Conservation (phyloP, 92 coral and sea anemone species). For the Palythoa heliodiscus region DNA sequence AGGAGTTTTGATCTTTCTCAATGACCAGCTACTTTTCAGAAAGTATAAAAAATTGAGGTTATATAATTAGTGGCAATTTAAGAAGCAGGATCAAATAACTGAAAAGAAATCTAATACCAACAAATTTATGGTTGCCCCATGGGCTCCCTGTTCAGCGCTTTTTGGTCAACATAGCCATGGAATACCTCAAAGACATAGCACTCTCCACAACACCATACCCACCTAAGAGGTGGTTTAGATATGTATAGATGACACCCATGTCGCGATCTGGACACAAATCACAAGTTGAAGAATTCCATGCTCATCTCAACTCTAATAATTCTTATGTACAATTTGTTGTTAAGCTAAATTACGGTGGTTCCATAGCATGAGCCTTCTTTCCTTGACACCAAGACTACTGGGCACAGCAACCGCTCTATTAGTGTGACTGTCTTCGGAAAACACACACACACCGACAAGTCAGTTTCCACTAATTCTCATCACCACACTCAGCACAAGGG, state of each 20-base stretch:
- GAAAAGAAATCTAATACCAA: too few relatives aligned
- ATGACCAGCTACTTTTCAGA: too few relatives aligned
- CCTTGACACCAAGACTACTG: conserved; percentile 40
- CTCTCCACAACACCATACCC: neutral
- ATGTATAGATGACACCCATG: neutral
- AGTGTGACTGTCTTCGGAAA: conserved; percentile 43
- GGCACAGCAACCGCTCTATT: conserved; percentile 30
- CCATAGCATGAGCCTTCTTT: conserved; percentile 36
- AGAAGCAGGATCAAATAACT: too few relatives aligned
- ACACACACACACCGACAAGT: conserved; percentile 11
- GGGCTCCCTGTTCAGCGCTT: neutral
- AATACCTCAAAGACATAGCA: neutral
- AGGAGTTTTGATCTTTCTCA: too few relatives aligned
- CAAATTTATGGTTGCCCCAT: neutral
- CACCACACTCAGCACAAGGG: neutral
- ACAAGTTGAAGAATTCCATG: neutral
- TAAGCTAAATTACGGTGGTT: neutral
- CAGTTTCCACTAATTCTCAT: neutral
- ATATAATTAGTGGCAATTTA: too few relatives aligned
- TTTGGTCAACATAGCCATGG: neutral
- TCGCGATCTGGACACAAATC: neutral
- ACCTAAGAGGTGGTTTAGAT: conserved; percentile 12
- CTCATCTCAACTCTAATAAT: neutral
- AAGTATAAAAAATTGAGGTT: too few relatives aligned
- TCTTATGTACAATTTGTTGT: neutral